These are phyloP conservation scores for Dasyprocta punctata DNA, from an alignment of 2,113 vertebrate genomes.

Conservation along the genomic window DNA sequence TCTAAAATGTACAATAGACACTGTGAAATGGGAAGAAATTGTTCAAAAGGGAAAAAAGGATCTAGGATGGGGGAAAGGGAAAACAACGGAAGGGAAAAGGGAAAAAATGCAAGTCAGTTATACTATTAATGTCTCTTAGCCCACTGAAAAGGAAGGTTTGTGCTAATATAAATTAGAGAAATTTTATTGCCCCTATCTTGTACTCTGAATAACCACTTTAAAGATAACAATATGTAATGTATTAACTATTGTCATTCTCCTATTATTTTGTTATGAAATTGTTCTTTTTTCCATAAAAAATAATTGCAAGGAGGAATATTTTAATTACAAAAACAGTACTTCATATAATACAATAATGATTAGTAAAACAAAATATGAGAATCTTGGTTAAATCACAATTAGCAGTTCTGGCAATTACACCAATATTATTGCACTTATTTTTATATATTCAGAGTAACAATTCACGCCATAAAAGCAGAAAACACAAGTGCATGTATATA, in stretches of 20 bases:
- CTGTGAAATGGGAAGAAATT: neutral
- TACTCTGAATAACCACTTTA: too few species aligned
- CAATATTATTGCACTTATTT: neutral
- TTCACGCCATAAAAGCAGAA: conserved; percentile 2
- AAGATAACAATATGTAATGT: neutral
- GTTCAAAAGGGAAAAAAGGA: neutral
- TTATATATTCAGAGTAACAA: conserved; percentile 21
- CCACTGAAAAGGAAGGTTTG: neutral
- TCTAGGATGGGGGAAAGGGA: neutral
- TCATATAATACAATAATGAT: neutral
- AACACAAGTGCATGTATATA: neutral
- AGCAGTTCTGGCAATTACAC: neutral
- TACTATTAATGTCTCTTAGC: too few species aligned
- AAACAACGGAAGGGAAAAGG: neutral
- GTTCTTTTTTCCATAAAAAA: neutral
- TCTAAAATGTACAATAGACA: neutral
- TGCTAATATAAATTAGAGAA: too few species aligned
- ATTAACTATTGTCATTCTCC: neutral
- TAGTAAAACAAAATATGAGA: neutral
- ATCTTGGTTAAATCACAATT: conserved; percentile 28
- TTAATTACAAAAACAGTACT: neutral
- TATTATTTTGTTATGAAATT: neutral
- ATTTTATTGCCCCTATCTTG: too few species aligned
- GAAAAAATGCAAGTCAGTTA: neutral
- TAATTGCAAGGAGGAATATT: neutral